Evolutionary conservation across 2,797 vertebrate genomes (phyloP), one percentile per base, ranked within the genome.

Genomic region (Tamandua tetradactyla): DNA sequence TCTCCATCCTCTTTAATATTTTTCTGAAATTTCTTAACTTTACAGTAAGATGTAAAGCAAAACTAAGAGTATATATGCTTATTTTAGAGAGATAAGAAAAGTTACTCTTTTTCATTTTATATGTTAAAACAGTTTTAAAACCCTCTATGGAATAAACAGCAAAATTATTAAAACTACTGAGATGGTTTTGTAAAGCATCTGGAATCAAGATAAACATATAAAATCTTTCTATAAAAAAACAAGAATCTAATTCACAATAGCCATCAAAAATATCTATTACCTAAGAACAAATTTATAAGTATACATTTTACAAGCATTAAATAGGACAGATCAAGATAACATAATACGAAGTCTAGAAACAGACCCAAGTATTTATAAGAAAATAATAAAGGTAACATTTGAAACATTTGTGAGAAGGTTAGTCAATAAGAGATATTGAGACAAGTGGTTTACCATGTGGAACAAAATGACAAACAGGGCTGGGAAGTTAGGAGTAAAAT

Each of bases 11-110:
- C 86, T 71, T 42, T 71, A 42, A 82, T 92, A 49, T 79, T 87
- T 93, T 88, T 47, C 22, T 94, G 52, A 94, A 32, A 91, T 79
- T 93, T 92, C 18, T 92, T 91, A 40, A 49, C 11, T 82, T 61
- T 40, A 2, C 1, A 71, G 17, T 76, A 66, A 90, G 20, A 75
- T 35, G 22, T 23, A 79, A 82, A 87, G 71, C 12, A 81, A 87
- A 89, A 71, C 75, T 62, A 79, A 71, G 37, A 95, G 23, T 72
- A 75, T 69, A 3, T 15, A 14, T 90, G 71, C 74, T 88, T 62
- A 71, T 69, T 90, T 13, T 62, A 87, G 94, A 94, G 40, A 81
- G 3, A 32, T 68, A 18, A 55, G 78, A 27, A 9, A 62, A 72
- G 47, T 62, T 13, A 66, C 20, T 42, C 15, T 59, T 95, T 81